phyloP scores from a whole-genome alignment of 2,888 invertebrate genomes.

The Lycia hirtaria region DNA sequence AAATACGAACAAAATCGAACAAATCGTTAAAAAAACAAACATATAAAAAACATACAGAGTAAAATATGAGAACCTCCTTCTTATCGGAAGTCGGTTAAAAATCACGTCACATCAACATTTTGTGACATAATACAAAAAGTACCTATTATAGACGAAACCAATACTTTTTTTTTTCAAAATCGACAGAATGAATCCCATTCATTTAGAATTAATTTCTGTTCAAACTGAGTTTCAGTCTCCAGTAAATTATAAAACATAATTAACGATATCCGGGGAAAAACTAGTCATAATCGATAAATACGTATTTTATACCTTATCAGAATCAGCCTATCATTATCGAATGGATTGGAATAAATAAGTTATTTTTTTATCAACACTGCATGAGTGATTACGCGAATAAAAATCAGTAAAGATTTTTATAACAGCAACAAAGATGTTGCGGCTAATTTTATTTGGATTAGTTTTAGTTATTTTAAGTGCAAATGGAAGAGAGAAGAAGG shows the following conservation, averaged over 20 bases:
- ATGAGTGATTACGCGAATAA: constrained; percentile 16
- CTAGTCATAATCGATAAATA: constrained; percentile 5
- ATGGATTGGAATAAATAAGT: constrained; percentile 6
- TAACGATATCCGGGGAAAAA: background rate
- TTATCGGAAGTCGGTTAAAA: no score
- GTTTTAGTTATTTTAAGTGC: constrained; percentile 49
- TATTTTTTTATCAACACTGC: constrained; percentile 28
- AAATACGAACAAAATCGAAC: no score
- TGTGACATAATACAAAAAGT: no score
- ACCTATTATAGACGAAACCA: no score
- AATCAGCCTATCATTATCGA: constrained; percentile 8
- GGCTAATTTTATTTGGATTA: constrained; percentile 40
- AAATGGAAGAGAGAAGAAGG: constrained; percentile 42
- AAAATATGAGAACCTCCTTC: no score
- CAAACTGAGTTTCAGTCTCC: no score
- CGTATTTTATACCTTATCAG: constrained; percentile 11
- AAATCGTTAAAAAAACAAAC: no score
- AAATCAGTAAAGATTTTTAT: constrained; percentile 29
- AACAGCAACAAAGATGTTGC: constrained; percentile 52
- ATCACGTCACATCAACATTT: no score
- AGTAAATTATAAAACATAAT: background rate
- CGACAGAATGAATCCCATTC: no score
- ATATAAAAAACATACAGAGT: no score
- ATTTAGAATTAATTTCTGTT: no score
- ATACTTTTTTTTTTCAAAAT: no score